Percentiles rank a stretch among this genome's conserved stretches.
Conservation (phyloP, 2,797 vertebrate genomes). For the Spondyliosoma cantharus region DNA sequence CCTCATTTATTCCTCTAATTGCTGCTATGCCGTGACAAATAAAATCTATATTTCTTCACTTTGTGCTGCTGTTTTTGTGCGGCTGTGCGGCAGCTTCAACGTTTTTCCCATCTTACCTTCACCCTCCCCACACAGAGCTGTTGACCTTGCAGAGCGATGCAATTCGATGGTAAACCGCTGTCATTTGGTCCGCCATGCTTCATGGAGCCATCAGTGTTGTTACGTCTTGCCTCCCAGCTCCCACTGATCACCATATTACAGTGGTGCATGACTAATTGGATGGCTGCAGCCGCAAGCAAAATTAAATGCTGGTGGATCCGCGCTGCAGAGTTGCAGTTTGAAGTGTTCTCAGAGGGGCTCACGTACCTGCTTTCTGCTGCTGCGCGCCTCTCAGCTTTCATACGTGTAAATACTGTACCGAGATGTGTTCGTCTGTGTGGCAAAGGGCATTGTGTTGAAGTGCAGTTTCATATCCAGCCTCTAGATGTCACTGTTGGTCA, state of each 20-base stretch:
- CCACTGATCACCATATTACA: slow-evolving; percentile 80
- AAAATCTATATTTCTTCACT: slow-evolving; percentile 23
- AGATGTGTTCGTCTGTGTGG: slow-evolving; percentile 25
- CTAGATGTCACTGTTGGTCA: slow-evolving; percentile 80
- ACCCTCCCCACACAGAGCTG: slow-evolving; percentile 59
- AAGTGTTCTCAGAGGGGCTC: slow-evolving; percentile 17
- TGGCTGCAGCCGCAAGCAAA: slow-evolving; percentile 56
- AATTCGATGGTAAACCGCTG: slow-evolving; percentile 80
- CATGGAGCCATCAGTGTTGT: slow-evolving; percentile 80
- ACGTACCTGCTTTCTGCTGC: not conserved
- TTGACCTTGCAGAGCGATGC: slow-evolving; percentile 79
- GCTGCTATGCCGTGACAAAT: slow-evolving; percentile 5
- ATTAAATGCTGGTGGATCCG: slow-evolving; percentile 59
- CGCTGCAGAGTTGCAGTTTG: slow-evolving; percentile 46
- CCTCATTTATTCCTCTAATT: slow-evolving; percentile 5
- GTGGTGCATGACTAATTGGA: slow-evolving; percentile 82
- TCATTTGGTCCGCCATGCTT: slow-evolving; percentile 81
- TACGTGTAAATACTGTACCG: slow-evolving; percentile 10
- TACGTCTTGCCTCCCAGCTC: slow-evolving; percentile 78
- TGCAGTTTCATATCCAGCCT: slow-evolving; percentile 59
- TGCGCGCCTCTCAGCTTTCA: not conserved
- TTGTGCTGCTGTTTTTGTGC: slow-evolving; percentile 28
- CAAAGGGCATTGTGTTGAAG: not conserved
- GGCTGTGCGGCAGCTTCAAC: slow-evolving; percentile 55
- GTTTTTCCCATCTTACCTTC: slow-evolving; percentile 23